These are phyloP conservation scores for Oryzias javanicus DNA, from an alignment of 2,113 vertebrate species.

Conservation along the genomic window DNA sequence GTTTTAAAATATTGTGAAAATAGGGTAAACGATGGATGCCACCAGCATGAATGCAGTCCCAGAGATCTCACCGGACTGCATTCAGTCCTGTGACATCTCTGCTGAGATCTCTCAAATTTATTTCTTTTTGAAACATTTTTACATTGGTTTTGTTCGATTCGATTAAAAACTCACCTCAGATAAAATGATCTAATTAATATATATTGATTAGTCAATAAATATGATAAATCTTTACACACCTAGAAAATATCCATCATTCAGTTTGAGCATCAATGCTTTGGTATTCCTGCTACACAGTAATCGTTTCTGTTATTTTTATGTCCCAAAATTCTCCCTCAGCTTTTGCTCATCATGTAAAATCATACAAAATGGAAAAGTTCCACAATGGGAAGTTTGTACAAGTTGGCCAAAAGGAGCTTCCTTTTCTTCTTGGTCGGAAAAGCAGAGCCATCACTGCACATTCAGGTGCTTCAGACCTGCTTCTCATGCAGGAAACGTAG, in stretches of 20 bases:
- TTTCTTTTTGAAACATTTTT: too few relatives aligned
- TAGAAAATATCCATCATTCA: slow-evolving; percentile 36
- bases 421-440: slow-evolving; percentile 31
- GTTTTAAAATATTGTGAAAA: too few relatives aligned
- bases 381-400: not conserved
- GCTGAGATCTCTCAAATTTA: too few relatives aligned
- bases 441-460: slow-evolving; percentile 13
- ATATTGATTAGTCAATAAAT: too few relatives aligned
- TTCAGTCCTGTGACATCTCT: too few relatives aligned
- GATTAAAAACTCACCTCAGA: too few relatives aligned
- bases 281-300: slow-evolving; percentile 20
- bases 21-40: too few relatives aligned
- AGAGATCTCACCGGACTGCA: too few relatives aligned
- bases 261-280: slow-evolving; percentile 13
- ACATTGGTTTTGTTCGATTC: too few relatives aligned
- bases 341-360: not conserved
- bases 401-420: slow-evolving; percentile 3
- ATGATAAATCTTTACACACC: not conserved
- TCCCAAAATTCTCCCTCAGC: not conserved
- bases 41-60: too few relatives aligned
- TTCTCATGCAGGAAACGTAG: slow-evolving; percentile 37
- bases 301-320: too few relatives aligned
- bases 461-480: slow-evolving; percentile 19
- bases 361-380: not conserved
- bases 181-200: too few relatives aligned